Conservation (phyloP, 2,113 vertebrate genomes). For the Lepisosteus osseus region DNA sequence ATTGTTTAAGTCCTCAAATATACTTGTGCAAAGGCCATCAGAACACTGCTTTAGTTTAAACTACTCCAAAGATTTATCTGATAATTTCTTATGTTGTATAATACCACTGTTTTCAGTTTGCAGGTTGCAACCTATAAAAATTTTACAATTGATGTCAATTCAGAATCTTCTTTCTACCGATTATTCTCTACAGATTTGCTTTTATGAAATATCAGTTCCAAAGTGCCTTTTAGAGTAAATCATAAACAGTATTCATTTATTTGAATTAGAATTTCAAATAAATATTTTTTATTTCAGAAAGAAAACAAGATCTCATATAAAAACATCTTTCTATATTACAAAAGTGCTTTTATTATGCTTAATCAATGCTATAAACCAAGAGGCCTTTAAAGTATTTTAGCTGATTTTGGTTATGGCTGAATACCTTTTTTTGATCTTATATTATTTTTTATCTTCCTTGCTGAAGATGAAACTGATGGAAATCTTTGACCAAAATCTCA, state of each 20-base stretch:
- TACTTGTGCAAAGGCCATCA: slow-evolving; percentile 12
- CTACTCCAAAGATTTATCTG: slow-evolving; percentile 48
- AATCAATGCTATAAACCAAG: slow-evolving; percentile 44
- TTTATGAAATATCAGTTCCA: slow-evolving; percentile 34
- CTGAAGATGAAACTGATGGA: slow-evolving; percentile 9
- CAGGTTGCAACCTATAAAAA: slow-evolving; percentile 21
- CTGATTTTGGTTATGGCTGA: slow-evolving; percentile 17
- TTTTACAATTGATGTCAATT: slow-evolving; percentile 43
- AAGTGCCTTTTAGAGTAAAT: slow-evolving; percentile 65
- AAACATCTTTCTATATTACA: slow-evolving; percentile 26
- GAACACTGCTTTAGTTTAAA: not conserved
- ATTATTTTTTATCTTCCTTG: slow-evolving; percentile 14
- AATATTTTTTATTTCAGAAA: slow-evolving; percentile 24
- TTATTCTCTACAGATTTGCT: slow-evolving; percentile 9
- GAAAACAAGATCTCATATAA: slow-evolving; percentile 39
- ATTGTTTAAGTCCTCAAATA: not conserved
- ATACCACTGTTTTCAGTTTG: slow-evolving; percentile 31
- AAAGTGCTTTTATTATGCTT: slow-evolving; percentile 47
- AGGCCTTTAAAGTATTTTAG: slow-evolving; percentile 47
- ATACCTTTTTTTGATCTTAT: slow-evolving; percentile 22
- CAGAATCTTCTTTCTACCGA: slow-evolving; percentile 22
- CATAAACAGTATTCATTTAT: slow-evolving; percentile 10
- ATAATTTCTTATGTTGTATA: not conserved
- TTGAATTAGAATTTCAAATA: slow-evolving; percentile 6
- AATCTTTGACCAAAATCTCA: not conserved